Conservation (phyloP, 2,797 vertebrate genomes). For the Arnoldichthys spilopterus region DNA sequence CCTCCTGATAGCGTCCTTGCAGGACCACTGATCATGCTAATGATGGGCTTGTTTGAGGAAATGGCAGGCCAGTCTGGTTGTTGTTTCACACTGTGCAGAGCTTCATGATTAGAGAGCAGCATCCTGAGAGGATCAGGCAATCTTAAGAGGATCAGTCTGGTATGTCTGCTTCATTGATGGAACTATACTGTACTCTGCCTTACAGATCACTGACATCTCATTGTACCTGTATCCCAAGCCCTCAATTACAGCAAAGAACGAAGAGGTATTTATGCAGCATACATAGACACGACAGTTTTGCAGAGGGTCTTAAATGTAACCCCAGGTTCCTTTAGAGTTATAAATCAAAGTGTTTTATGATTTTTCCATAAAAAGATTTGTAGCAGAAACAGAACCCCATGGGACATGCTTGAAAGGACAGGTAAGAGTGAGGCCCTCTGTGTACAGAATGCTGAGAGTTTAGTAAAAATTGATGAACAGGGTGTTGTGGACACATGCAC, state of each 20-base stretch:
- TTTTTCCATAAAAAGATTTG: constrained; percentile 17
- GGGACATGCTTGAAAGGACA: background rate
- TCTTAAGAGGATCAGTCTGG: constrained; percentile 54
- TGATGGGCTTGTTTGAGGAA: constrained; percentile 36
- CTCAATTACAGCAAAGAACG: background rate
- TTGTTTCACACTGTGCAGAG: constrained; percentile 32
- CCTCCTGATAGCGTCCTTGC: constrained; percentile 29
- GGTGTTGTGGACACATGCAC: constrained; percentile 12
- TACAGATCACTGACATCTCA: background rate
- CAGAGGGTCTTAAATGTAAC: background rate
- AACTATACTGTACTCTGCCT: constrained; percentile 22
- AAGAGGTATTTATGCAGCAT: background rate
- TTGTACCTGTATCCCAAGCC: background rate
- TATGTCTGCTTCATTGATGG: constrained; percentile 31
- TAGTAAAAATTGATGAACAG: constrained; percentile 17
- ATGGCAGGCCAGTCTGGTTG: constrained; percentile 19
- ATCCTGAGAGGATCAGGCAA: constrained; percentile 43
- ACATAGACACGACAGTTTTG: background rate
- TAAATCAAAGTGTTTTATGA: background rate
- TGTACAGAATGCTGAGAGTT: background rate
- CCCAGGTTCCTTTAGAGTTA: background rate
- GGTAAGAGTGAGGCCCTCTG: background rate
- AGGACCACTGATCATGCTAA: constrained; percentile 35
- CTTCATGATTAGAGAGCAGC: constrained; percentile 45
- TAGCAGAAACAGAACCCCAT: background rate